Evolutionary conservation across 2,113 vertebrate genomes (phyloP).

Genomic region (Melierax canorus): DNA sequence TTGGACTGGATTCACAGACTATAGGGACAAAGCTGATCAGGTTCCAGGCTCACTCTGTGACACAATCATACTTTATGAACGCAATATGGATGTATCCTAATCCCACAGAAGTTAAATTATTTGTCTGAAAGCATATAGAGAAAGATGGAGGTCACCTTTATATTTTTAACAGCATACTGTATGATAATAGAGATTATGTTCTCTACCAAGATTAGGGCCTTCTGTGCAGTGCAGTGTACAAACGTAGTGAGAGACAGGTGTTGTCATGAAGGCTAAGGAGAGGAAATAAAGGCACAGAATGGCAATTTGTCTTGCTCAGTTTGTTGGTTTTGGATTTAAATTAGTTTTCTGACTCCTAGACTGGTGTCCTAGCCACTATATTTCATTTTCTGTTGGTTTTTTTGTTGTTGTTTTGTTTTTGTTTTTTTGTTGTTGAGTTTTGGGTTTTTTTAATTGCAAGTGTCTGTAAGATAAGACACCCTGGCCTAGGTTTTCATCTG

Average conservation of each 20-base stretch:
- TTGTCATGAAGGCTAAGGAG: background rate
- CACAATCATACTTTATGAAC: background rate
- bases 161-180: background rate
- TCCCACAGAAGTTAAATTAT: background rate
- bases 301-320: background rate
- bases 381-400: background rate
- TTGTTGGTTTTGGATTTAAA: background rate
- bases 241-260: background rate
- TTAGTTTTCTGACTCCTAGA: background rate
- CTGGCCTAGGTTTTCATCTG: background rate
- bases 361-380: background rate
- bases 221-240: background rate
- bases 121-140: background rate
- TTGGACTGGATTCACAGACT: background rate
- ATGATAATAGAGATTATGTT: background rate
- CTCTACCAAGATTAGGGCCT: background rate
- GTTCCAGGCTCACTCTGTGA: background rate
- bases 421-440: too few relatives aligned
- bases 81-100: background rate
- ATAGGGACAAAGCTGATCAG: background rate
- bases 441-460: too few relatives aligned
- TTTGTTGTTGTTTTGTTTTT: background rate
- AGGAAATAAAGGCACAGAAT: background rate
- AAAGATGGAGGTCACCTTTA: background rate
- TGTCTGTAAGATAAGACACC: background rate